Conservation (phyloP, 2,888 invertebrate genomes). For the Hedya salicella region DNA sequence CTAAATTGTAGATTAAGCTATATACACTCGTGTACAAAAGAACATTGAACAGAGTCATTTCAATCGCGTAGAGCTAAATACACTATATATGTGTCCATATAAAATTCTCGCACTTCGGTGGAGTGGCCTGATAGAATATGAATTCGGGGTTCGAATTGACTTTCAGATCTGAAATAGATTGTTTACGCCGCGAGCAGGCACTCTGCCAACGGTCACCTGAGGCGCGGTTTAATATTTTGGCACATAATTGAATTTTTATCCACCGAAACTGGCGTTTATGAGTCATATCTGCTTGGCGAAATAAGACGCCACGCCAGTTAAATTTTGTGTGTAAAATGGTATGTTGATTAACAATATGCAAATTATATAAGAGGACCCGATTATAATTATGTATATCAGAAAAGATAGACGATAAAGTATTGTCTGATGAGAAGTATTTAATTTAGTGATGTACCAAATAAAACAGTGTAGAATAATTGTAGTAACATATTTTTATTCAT, state of each 20-base stretch:
- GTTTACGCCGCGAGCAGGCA: slow-evolving; percentile 80
- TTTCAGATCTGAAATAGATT: slow-evolving; percentile 81
- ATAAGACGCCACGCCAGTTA: slow-evolving; percentile 24
- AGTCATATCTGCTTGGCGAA: slow-evolving; percentile 53
- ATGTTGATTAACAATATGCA: slow-evolving; percentile 27
- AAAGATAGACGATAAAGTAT: neutral
- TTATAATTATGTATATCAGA: too few species aligned
- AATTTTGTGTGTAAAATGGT: slow-evolving; percentile 25
- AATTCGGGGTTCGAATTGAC: slow-evolving; percentile 68
- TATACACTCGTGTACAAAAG: neutral
- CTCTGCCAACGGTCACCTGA: slow-evolving; percentile 77
- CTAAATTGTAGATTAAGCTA: neutral
- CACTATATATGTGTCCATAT: slow-evolving; percentile 19
- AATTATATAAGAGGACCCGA: slow-evolving; percentile 19
- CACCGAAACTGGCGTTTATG: slow-evolving; percentile 56
- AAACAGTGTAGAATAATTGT: too few species aligned
- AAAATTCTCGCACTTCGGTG: slow-evolving; percentile 46
- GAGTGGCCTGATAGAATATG: slow-evolving; percentile 62
- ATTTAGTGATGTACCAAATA: neutral
- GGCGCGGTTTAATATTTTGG: slow-evolving; percentile 74
- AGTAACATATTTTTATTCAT: too few species aligned
- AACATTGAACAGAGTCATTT: slow-evolving; percentile 2
- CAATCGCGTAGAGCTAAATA: neutral
- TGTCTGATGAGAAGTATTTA: neutral
- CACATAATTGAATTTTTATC: slow-evolving; percentile 73